Base-by-base conservation (phyloP, 2,888 invertebrate genomes). In the Mythimna loreyi region DNA sequence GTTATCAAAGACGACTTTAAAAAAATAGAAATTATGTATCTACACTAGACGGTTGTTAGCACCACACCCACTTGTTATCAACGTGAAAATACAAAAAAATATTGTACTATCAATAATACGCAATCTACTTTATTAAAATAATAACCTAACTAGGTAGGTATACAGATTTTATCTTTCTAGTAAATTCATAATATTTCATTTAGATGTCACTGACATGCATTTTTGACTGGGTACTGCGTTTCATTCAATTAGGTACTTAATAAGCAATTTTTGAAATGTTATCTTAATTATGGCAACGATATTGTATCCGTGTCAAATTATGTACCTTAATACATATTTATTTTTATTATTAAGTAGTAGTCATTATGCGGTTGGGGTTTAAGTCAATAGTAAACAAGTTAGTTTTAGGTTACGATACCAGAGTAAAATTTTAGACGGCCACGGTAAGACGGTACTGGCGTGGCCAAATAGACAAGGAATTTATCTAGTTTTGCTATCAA, bases 61-160 rank as follows among this genome's bases (percentile, higher is more conserved):
- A 21, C 73, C 72, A 61, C 79, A 45, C 73, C 72, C 61, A 45
- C 19, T 19, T 72, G 8, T 45, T 50, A 78, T 61, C 79, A 7
- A n/a, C 0, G 3, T 1, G 19, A 23, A 36, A 52, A 45, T 71
- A 40, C 21, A 43, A 78, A 59, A 11, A 66, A 50, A 33, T n/a
- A 28, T 53, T 47, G 40, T 21, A 23, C 8, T 52, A 33, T n/a
- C 43, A n/a, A n/a, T 45, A n/a, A 16, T 49, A 67, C 23, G 33
- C 43, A 50, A 52, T 69, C 50, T 67, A 40, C 30, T 69, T 5
- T 21, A 33, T n/a, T 16, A 25, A 23, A 50, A 43, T 45, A 49
- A 47, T 43, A 11, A 8, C 3, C 23, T 13, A n/a, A n/a, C n/a
- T n/a, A n/a, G n/a, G n/a, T n/a, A n/a, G n/a, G n/a, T n/a, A 19